Conservation (phyloP, 2,113 vertebrate species). For the Limanda limanda region DNA sequence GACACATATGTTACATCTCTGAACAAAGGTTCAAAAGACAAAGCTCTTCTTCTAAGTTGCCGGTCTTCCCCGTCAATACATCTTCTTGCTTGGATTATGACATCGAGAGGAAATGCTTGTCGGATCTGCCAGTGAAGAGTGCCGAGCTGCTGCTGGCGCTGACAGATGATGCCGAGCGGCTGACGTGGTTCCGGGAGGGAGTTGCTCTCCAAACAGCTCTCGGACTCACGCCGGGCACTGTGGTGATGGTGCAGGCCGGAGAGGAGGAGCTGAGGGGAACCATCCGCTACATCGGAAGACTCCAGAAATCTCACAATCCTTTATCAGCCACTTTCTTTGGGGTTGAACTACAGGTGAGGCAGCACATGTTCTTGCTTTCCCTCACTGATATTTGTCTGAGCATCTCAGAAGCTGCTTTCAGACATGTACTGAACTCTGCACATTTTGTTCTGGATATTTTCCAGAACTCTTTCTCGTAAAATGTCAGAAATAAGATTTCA, state of each 20-base stretch:
- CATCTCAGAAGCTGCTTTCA: no score
- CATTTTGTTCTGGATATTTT: no score
- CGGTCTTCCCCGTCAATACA: slow-evolving; percentile 19
- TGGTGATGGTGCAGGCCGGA: slow-evolving; percentile 73
- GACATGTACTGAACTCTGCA: background rate
- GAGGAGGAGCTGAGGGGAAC: slow-evolving; percentile 68
- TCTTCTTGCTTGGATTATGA: accelerated
- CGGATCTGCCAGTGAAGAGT: slow-evolving; percentile 33
- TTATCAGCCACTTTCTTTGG: slow-evolving; percentile 79
- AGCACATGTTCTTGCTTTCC: no score
- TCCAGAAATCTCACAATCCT: accelerated
- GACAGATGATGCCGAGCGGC: slow-evolving; percentile 53
- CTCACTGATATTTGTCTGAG: background rate
- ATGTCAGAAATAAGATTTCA: no score
- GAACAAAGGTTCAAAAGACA: slow-evolving; percentile 22
- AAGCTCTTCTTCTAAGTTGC: background rate
- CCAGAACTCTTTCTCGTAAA: no score
- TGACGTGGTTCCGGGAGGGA: slow-evolving; percentile 71
- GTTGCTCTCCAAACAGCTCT: slow-evolving; percentile 62
- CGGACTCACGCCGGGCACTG: slow-evolving; percentile 13
- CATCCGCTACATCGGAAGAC: slow-evolving; percentile 80
- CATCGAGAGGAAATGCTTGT: background rate
- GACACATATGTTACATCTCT: slow-evolving; percentile 74
- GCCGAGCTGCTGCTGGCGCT: slow-evolving; percentile 78
- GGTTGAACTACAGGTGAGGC: slow-evolving; percentile 86